These are phyloP conservation scores for Drosophila limbata DNA, from an alignment of 2,888 invertebrate species.

Conservation along the genomic window DNA sequence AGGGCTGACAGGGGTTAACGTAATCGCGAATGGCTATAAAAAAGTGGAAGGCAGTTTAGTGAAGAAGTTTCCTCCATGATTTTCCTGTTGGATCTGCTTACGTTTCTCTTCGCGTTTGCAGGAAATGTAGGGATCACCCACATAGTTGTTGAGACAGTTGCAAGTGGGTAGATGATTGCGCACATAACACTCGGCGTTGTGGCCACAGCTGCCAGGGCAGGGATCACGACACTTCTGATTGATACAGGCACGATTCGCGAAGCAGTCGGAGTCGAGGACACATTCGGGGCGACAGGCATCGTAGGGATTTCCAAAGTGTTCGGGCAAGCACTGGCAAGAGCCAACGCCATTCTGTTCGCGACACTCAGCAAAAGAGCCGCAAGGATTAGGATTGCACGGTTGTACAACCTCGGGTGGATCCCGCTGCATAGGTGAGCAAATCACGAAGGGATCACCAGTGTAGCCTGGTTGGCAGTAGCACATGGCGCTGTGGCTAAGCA, in stretches of 20 bases:
- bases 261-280: constrained; percentile 90
- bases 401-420: constrained; percentile 84
- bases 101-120: constrained; percentile 86
- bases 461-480: constrained; percentile 88
- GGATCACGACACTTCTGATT: constrained; percentile 91
- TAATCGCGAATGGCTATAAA: constrained; percentile 71
- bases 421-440: constrained; percentile 86
- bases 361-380: constrained; percentile 92
- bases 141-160: constrained; percentile 89
- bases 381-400: constrained; percentile 92
- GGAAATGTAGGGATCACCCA: constrained; percentile 91
- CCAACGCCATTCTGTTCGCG: constrained; percentile 88
- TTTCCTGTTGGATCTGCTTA: constrained; percentile 82
- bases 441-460: constrained; percentile 84
- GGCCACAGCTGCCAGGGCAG: constrained; percentile 91
- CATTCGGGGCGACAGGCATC: constrained; percentile 92
- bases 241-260: constrained; percentile 89
- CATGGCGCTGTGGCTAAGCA: constrained; percentile 92
- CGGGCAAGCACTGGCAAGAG: constrained; percentile 90
- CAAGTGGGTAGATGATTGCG: constrained; percentile 90
- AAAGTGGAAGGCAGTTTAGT: constrained; percentile 7
- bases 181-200: constrained; percentile 90
- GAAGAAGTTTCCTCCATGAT: not conserved
- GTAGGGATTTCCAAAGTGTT: constrained; percentile 92
- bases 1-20: constrained; percentile 86